Conservation (phyloP, 2,113 vertebrate species). For the Entomyzon cyanotis region DNA sequence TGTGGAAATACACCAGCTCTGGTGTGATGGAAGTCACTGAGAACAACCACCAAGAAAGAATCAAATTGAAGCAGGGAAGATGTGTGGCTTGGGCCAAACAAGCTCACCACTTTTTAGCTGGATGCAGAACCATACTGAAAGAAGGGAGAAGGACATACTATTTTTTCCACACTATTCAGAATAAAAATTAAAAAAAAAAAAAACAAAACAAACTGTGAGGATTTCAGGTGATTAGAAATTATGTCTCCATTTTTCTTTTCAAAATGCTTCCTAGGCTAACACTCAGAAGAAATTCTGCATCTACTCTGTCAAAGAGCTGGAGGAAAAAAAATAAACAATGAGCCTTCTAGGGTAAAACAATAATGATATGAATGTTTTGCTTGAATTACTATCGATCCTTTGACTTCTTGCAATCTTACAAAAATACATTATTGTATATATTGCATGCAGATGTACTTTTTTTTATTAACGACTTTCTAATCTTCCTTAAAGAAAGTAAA, state of each 20-base stretch:
- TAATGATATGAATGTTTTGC: not conserved
- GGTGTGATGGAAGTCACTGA: not conserved
- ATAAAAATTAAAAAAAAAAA: not conserved
- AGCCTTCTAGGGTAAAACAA: not conserved
- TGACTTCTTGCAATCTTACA: not conserved
- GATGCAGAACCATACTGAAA: not conserved
- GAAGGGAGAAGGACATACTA: not conserved
- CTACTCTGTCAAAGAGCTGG: not conserved
- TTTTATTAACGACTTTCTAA: not conserved
- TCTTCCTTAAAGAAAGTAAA: not conserved
- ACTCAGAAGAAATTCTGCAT: not conserved
- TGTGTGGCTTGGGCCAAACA: not conserved
- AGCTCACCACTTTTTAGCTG: not conserved
- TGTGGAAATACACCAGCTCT: not conserved
- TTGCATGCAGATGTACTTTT: fast-evolving
- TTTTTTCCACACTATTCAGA: not conserved
- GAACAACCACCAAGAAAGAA: not conserved
- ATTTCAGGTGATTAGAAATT: not conserved
- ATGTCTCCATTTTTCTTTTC: not conserved
- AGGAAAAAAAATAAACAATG: not conserved
- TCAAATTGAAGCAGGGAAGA: not conserved
- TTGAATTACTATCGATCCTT: not conserved
- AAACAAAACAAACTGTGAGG: fast-evolving
- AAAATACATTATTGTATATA: not conserved
- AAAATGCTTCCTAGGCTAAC: not conserved